Evolutionary conservation across 2,888 invertebrate genomes (phyloP).

Genomic region (Silvanus unidentatus): DNA sequence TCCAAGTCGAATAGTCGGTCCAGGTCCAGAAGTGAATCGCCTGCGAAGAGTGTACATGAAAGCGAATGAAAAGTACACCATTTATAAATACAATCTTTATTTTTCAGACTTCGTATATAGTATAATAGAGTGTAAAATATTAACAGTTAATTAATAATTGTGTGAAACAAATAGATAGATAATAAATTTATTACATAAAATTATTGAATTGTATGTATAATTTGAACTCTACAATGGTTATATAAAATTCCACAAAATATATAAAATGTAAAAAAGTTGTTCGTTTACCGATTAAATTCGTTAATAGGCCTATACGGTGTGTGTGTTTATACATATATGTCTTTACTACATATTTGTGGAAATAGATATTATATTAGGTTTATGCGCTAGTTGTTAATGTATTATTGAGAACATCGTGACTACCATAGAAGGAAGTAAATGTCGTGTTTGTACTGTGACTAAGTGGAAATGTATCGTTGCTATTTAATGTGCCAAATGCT

Average conservation of each 20-base stretch:
- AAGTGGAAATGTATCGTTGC: conserved; percentile 47
- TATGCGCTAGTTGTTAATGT: conserved; percentile 33
- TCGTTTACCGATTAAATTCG: conserved; percentile 5
- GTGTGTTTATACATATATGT: too few relatives aligned
- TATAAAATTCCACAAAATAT: too few relatives aligned
- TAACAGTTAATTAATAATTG: too few relatives aligned
- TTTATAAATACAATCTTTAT: conserved; percentile 1
- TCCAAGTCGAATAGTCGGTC: conserved; percentile 30
- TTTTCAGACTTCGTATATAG: too few relatives aligned
- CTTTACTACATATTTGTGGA: neutral
- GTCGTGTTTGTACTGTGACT: conserved; percentile 53
- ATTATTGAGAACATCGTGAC: conserved; percentile 42
- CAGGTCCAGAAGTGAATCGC: conserved; percentile 17
- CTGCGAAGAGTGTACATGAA: conserved; percentile 17
- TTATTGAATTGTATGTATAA: too few relatives aligned
- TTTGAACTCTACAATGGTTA: too few relatives aligned
- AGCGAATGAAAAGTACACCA: conserved; percentile 15
- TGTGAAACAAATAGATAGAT: too few relatives aligned
- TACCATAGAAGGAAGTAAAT: conserved; percentile 52
- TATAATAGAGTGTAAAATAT: too few relatives aligned
- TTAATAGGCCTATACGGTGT: neutral
- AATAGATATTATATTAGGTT: conserved; percentile 6
- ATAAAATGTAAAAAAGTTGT: conserved; percentile 5
- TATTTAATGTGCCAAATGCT: conserved; percentile 46
- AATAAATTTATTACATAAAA: too few relatives aligned